phyloP scores from a whole-genome alignment of 2,888 invertebrate species.

The Mesorhabditis spiculigera region DNA sequence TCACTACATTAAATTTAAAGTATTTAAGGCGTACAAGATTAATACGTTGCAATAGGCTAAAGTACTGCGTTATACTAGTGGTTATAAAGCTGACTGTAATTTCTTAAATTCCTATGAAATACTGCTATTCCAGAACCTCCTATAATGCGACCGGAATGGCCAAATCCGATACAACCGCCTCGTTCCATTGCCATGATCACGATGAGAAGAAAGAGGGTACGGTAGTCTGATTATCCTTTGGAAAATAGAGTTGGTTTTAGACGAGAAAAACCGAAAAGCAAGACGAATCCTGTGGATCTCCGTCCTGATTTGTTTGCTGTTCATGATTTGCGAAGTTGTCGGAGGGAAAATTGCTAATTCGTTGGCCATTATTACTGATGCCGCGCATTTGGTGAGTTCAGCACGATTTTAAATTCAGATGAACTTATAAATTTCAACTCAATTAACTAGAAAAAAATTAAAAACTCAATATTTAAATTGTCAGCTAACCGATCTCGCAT shows the following conservation, averaged over 20 bases:
- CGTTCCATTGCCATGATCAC: neutral
- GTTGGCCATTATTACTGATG: constrained; percentile 87
- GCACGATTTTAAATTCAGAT: neutral
- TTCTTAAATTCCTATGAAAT: too few relatives aligned
- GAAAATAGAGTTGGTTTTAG: too few relatives aligned
- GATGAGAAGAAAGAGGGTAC: constrained; percentile 1
- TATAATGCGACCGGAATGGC: neutral
- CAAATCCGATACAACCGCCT: neutral
- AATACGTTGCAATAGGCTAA: too few relatives aligned
- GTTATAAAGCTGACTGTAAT: too few relatives aligned
- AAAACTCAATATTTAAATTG: constrained; percentile 7
- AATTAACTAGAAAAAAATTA: too few relatives aligned
- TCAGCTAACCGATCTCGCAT: constrained; percentile 85
- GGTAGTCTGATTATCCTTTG: too few relatives aligned
- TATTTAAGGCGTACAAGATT: too few relatives aligned
- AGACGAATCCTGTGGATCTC: constrained; percentile 52
- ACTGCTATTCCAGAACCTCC: neutral
- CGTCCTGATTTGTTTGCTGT: constrained; percentile 49
- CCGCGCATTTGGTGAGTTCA: constrained; percentile 75
- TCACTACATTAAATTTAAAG: too few relatives aligned
- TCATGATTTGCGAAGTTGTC: constrained; percentile 55
- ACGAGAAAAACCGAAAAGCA: constrained; percentile 18
- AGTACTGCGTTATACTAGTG: too few relatives aligned
- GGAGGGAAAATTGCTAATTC: constrained; percentile 71
- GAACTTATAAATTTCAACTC: too few relatives aligned